A percentile compares a stretch with the other conserved stretches of the same genome.
phyloP scores from a whole-genome alignment of 2,888 invertebrate species.

The Mesochorus sp. region DNA sequence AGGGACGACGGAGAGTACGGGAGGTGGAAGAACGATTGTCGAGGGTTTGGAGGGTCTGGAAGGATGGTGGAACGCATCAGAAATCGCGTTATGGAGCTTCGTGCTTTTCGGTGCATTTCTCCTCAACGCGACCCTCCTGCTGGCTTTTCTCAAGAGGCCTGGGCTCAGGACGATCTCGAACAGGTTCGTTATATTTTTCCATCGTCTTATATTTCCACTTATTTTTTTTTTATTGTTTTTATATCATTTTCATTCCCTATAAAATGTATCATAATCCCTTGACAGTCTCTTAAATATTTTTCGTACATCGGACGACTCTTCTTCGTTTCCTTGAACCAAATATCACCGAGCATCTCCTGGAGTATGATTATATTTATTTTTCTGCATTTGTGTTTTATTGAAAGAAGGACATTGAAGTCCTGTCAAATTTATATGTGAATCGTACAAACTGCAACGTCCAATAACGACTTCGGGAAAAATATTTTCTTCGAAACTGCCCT shows the following conservation, averaged over 20 bases:
- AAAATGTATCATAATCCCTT: conserved; percentile 34
- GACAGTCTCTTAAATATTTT: conserved; percentile 33
- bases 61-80: conserved; percentile 77
- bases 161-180: conserved; percentile 90
- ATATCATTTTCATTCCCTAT: not conserved
- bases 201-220: not conserved
- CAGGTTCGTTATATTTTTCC: conserved; percentile 83
- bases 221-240: not conserved
- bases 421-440: conserved; percentile 4
- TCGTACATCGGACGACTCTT: conserved; percentile 6
- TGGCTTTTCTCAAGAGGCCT: conserved; percentile 89
- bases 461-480: not conserved
- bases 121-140: conserved; percentile 88
- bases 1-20: conserved; percentile 78
- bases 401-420: conserved; percentile 16
- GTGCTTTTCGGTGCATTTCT: conserved; percentile 87
- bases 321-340: conserved; percentile 54
- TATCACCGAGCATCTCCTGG: conserved; percentile 26
- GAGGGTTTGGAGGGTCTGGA: conserved; percentile 76
- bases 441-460: not conserved
- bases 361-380: not conserved
- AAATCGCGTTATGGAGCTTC: conserved; percentile 76
- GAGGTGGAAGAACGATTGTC: conserved; percentile 72
- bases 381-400: conserved; percentile 33
- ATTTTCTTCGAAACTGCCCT: not conserved